phyloP scores from a whole-genome alignment of 2,113 vertebrate species.

The Polypterus senegalus region DNA sequence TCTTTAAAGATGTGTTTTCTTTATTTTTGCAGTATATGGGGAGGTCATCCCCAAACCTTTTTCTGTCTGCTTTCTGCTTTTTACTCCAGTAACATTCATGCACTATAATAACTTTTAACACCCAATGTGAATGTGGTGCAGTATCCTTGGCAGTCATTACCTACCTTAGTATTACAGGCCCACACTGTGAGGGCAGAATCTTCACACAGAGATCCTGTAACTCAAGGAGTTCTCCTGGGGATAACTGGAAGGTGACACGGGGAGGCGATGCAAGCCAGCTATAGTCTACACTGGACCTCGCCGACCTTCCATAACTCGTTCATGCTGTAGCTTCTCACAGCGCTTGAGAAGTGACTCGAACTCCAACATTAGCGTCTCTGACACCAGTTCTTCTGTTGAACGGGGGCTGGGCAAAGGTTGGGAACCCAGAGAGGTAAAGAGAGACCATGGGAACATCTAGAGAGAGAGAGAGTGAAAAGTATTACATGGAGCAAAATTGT shows the following conservation, averaged over 20 bases:
- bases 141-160: no score
- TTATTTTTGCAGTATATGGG: no score
- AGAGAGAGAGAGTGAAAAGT: not conserved
- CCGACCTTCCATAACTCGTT: conserved; percentile 33
- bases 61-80: no score
- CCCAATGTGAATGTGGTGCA: no score
- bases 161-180: conserved; percentile 55
- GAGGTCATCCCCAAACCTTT: no score
- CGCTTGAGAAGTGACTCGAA: conserved; percentile 57
- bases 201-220: conserved; percentile 56
- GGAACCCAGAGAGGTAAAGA: conserved; percentile 47
- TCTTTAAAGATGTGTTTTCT: no score
- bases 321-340: conserved; percentile 48
- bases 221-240: conserved; percentile 50
- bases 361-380: conserved; percentile 62
- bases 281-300: conserved; percentile 52
- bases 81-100: no score
- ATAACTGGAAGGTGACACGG: conserved; percentile 44
- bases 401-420: conserved; percentile 47
- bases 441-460: conserved; percentile 60
- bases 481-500: no score
- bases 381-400: conserved; percentile 47
- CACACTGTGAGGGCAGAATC: conserved; percentile 54
- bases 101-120: no score
- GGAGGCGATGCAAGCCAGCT: conserved; percentile 49